These are phyloP conservation scores for Centroberyx gerrardi DNA, from an alignment of 2,797 vertebrate species.

Conservation along the genomic window DNA sequence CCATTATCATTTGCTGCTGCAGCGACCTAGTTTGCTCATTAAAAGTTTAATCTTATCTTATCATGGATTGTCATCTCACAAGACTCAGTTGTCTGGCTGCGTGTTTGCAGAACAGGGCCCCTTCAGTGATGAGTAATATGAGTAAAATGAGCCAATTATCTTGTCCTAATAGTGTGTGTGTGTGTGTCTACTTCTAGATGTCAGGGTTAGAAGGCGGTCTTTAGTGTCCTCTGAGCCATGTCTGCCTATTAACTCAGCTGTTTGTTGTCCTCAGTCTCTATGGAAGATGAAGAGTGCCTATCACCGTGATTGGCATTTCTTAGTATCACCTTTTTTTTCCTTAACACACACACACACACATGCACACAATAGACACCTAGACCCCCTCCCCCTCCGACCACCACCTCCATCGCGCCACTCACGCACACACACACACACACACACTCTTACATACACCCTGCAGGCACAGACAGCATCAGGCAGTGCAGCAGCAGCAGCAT, in stretches of 20 bases:
- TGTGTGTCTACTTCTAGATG: conserved; percentile 39
- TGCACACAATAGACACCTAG: conserved; percentile 30
- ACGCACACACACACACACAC: conserved; percentile 34
- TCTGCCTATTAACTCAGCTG: conserved; percentile 62
- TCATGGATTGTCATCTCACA: neutral
- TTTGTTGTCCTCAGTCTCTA: conserved; percentile 67
- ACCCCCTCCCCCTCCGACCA: conserved; percentile 32
- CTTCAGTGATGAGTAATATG: conserved; percentile 38
- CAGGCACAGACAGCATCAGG: conserved; percentile 73
- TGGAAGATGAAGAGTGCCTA: conserved; percentile 69
- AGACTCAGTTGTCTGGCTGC: conserved; percentile 17
- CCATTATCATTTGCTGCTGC: too few species aligned
- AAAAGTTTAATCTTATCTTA: too few species aligned
- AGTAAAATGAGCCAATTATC: conserved; percentile 68
- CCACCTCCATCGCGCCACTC: conserved; percentile 49
- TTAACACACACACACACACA: conserved; percentile 21
- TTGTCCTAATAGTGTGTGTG: conserved; percentile 55
- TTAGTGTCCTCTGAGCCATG: conserved; percentile 62
- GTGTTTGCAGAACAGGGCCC: conserved; percentile 22
- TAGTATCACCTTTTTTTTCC: conserved; percentile 46
- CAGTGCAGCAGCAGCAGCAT: conserved; percentile 54
- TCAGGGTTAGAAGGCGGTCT: conserved; percentile 61
- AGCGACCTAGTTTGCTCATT: too few species aligned
- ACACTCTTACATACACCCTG: conserved; percentile 56
- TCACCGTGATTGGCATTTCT: conserved; percentile 69